These are phyloP conservation scores for Mallotus villosus DNA, from an alignment of 2,797 vertebrate genomes.

Conservation along the genomic window DNA sequence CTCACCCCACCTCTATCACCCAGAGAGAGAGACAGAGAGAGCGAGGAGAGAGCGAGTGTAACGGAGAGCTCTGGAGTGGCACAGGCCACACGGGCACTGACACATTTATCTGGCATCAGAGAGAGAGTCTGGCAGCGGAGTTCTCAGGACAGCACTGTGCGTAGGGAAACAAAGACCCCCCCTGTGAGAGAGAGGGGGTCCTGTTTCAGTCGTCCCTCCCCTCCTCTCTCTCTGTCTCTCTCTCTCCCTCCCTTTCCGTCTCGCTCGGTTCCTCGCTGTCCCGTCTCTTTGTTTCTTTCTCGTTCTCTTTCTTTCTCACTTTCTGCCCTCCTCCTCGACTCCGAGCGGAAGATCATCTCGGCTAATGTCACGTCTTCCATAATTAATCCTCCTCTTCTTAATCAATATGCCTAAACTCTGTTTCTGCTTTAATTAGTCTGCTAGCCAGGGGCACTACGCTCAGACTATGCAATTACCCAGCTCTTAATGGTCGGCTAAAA, in stretches of 20 bases:
- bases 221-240: not conserved
- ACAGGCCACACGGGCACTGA: conserved; percentile 1
- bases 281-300: conserved; percentile 10
- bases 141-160: not conserved
- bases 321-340: not conserved
- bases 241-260: not conserved
- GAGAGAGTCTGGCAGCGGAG: not conserved
- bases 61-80: not conserved
- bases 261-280: not conserved
- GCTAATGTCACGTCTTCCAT: conserved; percentile 59
- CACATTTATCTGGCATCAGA: conserved; percentile 12
- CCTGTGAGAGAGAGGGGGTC: conserved; percentile 1
- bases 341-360: conserved; percentile 23
- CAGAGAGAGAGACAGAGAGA: not conserved
- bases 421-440: conserved; percentile 77
- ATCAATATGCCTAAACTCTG: conserved; percentile 73
- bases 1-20: not conserved
- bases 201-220: not conserved
- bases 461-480: conserved; percentile 82
- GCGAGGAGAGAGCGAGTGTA: no score
- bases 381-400: conserved; percentile 77
- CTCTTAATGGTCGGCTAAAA: conserved; percentile 64
- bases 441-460: conserved; percentile 75
- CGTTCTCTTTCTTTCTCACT: not conserved
- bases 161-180: not conserved